Percentiles rank a stretch among this genome's conserved stretches.
phyloP scores from a whole-genome alignment of 2,888 invertebrate genomes.

The Rotaria socialis region DNA sequence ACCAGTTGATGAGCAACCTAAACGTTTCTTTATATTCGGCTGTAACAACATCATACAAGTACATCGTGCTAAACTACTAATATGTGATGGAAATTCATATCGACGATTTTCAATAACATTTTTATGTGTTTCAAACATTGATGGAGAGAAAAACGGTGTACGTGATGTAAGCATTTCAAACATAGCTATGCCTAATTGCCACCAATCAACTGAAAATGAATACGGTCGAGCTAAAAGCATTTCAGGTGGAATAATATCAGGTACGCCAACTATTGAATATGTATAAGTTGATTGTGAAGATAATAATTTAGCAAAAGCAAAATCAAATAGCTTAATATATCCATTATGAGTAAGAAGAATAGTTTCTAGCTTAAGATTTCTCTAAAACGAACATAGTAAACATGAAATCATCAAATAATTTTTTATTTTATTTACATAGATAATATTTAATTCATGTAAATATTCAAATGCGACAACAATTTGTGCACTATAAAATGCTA shows the following conservation, averaged over 20 bases:
- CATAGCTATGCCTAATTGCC: constrained; percentile 34
- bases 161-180: constrained; percentile 34
- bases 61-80: neutral
- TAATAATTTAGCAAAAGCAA: constrained; percentile 2
- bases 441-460: constrained; percentile 22
- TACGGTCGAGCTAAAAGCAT: constrained; percentile 21
- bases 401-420: neutral
- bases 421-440: neutral
- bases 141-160: neutral
- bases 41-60: neutral
- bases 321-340: neutral
- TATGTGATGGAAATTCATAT: neutral
- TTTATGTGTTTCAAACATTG: neutral
- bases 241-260: constrained; percentile 38
- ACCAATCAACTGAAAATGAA: constrained; percentile 37
- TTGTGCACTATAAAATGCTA: neutral
- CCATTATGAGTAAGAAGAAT: neutral
- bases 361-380: constrained; percentile 25
- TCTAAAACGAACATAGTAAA: neutral
- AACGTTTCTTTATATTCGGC: neutral
- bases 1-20: neutral
- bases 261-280: constrained; percentile 18
- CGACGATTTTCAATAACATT: neutral
- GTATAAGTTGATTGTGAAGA: neutral
- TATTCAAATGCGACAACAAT: constrained; percentile 22